Base-by-base conservation (phyloP, 1,140 invertebrate species). In the Dinoponera quadriceps region DNA sequence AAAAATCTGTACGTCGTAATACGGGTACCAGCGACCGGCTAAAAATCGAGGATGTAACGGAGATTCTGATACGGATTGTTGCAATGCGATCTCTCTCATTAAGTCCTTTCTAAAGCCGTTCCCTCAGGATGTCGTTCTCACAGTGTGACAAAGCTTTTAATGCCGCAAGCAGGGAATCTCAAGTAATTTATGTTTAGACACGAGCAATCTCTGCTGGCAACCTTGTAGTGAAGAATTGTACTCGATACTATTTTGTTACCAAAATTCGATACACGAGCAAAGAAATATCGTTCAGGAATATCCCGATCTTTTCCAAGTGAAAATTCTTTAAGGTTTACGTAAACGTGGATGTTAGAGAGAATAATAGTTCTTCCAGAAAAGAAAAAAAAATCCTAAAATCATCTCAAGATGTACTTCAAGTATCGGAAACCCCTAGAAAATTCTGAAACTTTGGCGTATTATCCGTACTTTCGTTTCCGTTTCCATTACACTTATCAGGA, bases 391-490 rank as follows among this genome's bases (percentile, higher is more conserved):
- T 44, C 9, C 9, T 0, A 9, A 44, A 44, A 44, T 33, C 33
- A 33, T 7, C 38, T 44, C 11, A 44, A 44, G 7, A 9, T 44
- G 7, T 7, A 7, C 7, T 33, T 7, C 2, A 33, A 33, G 33
- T 44, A n/a, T 27, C 27, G 48, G 86, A 80, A 89, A 89, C 88
- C 84, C 86, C 86, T 88, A 87, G 89, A 90, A 88, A 90, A 85
- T 86, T 75, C 49, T 59, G 54, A 85, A 90, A 90, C 89, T 90
- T 85, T 9, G 57, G 59, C 80, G 60, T 44, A 29, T 65, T 69
- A 69, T 81, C 60, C 49, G 57, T 74, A 69, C 72, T 80, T 87
- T 86, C 81, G 63, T 69, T 78, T 71, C 75, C 38, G 54, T 25
- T 57, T 69, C 25, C 33, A 25, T 80, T 80, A 59, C 51, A 38